These are phyloP conservation scores for Sycobia sp. DNA, from an alignment of 1,140 invertebrate genomes.

Conservation along the genomic window DNA sequence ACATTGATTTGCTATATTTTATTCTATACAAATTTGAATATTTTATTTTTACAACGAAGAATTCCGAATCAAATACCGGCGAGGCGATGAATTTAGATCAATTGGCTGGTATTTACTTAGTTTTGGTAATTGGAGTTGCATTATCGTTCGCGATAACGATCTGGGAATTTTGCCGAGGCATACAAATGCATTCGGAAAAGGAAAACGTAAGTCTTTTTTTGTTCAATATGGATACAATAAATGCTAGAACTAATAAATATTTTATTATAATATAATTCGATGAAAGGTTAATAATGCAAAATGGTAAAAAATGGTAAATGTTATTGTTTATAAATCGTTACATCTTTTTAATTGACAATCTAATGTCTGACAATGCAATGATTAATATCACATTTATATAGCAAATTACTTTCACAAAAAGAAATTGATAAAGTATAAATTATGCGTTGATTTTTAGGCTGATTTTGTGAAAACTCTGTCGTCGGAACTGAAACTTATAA, in stretches of 20 bases:
- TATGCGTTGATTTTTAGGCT: neutral
- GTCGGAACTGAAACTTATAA: constrained; percentile 17
- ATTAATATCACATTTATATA: too few species aligned
- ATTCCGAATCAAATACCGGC: constrained; percentile 1
- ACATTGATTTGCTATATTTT: neutral
- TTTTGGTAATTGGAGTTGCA: constrained; percentile 10
- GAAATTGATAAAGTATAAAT: too few species aligned
- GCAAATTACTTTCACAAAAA: too few species aligned
- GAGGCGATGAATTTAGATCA: constrained; percentile 28
- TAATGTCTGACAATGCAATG: too few species aligned
- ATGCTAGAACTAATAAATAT: too few species aligned
- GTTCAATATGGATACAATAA: too few species aligned
- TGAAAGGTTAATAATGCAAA: too few species aligned
- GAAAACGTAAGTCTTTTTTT: constrained; percentile 19
- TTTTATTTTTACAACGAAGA: neutral
- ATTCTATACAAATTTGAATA: neutral
- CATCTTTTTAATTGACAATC: too few species aligned
- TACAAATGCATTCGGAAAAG: neutral
- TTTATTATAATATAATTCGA: too few species aligned
- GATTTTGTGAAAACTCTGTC: neutral
- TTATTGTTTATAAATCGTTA: too few species aligned
- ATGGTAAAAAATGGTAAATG: too few species aligned
- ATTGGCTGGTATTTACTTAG: constrained; percentile 14
- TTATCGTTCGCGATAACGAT: neutral
- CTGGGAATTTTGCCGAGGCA: constrained; percentile 10